phyloP scores from a whole-genome alignment of 2,113 vertebrate species.

The Halichoeres trimaculatus region DNA sequence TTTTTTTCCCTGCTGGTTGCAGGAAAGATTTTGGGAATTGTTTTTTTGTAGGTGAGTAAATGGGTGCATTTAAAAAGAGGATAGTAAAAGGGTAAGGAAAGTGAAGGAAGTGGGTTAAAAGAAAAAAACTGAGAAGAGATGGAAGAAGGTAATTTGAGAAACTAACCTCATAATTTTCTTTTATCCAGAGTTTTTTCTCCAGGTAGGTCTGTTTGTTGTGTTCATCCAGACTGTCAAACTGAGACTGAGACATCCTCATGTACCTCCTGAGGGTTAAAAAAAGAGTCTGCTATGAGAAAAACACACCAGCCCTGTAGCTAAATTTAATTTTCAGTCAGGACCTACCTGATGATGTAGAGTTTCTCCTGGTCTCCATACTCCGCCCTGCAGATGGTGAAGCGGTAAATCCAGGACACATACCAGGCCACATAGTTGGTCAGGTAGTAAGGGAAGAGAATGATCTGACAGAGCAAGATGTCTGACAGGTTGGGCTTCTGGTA shows the following conservation, averaged over 20 bases:
- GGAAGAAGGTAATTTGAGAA: not conserved
- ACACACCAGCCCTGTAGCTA: too few relatives aligned
- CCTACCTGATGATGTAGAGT: constrained; percentile 90
- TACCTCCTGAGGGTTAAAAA: constrained; percentile 75
- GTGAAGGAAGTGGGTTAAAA: too few relatives aligned
- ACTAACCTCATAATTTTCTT: constrained; percentile 92
- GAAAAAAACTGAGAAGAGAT: not conserved
- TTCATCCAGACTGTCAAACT: constrained; percentile 95
- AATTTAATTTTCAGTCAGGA: not conserved
- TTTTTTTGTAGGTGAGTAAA: too few relatives aligned
- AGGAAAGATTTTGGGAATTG: too few relatives aligned
- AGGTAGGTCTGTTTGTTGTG: constrained; percentile 87
- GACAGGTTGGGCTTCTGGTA: constrained; percentile 95
- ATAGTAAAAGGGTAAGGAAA: too few relatives aligned
- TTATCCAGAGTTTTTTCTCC: constrained; percentile 90
- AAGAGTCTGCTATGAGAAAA: not conserved
- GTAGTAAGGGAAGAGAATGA: constrained; percentile 90
- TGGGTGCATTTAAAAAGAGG: too few relatives aligned
- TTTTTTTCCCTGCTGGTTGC: too few relatives aligned
- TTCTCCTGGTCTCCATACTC: constrained; percentile 93
- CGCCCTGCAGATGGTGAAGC: constrained; percentile 90
- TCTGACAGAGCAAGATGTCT: constrained; percentile 94
- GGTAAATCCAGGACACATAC: constrained; percentile 92
- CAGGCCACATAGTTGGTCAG: constrained; percentile 87
- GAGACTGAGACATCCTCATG: constrained; percentile 96